Evolutionary conservation across 2,113 vertebrate genomes (phyloP).

Genomic region (Psettodes erumei): DNA sequence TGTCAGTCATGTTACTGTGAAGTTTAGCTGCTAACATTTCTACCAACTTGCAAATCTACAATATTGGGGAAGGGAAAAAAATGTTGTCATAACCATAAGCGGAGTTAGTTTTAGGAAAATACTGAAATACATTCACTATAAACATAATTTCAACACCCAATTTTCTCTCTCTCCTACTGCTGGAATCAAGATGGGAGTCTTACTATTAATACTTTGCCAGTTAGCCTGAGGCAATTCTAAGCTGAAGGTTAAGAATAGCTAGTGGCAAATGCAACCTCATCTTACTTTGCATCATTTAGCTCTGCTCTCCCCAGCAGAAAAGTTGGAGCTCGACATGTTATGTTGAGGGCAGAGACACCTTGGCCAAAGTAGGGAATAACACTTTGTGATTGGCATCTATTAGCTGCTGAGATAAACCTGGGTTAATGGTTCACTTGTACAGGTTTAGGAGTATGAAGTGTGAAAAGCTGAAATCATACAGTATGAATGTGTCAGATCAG

Average conservation of each 20-base stretch:
- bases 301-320: conserved; percentile 3
- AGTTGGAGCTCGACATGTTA: background rate
- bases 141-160: background rate
- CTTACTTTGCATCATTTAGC: conserved; percentile 23
- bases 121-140: background rate
- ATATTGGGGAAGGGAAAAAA: background rate
- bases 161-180: background rate
- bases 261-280: conserved; percentile 25
- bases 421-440: background rate
- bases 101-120: background rate
- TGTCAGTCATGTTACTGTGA: no score
- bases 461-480: background rate
- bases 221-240: conserved; percentile 18
- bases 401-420: conserved; percentile 8
- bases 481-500: background rate
- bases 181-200: background rate
- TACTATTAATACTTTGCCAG: background rate
- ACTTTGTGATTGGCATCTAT: background rate
- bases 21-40: no score
- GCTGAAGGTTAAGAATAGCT: conserved; percentile 28
- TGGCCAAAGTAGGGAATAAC: conserved; percentile 16
- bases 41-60: background rate
- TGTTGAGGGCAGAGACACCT: background rate
- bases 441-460: background rate
- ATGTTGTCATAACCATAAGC: no score